These are phyloP conservation scores for Brachionus koreanus DNA, from an alignment of 1,140 invertebrate genomes.

Conservation along the genomic window DNA sequence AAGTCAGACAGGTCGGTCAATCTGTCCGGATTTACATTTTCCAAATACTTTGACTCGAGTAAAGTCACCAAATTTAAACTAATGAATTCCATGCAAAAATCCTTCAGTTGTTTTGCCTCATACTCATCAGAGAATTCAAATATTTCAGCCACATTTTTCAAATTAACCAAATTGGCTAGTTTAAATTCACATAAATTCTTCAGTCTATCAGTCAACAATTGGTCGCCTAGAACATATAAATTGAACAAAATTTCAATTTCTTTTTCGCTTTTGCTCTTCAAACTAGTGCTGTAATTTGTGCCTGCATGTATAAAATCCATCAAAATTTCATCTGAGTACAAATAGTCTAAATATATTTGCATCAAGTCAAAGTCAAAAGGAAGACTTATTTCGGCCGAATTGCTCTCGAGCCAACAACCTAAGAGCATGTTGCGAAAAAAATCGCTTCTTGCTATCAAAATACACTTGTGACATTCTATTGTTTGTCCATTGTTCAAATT, in stretches of 20 bases:
- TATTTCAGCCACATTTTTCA: conserved; percentile 69
- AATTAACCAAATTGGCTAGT: conserved; percentile 63
- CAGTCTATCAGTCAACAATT: conserved; percentile 66
- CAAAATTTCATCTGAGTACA: conserved; percentile 66
- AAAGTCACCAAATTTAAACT: conserved; percentile 66
- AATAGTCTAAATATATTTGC: conserved; percentile 65
- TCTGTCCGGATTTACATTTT: conserved; percentile 52
- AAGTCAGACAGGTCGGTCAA: neutral
- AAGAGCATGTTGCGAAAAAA: conserved; percentile 73
- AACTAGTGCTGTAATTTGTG: neutral
- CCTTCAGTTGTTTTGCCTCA: conserved; percentile 67
- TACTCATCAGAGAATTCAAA: conserved; percentile 65
- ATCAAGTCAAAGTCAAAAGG: conserved; percentile 62
- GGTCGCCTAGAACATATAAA: conserved; percentile 68
- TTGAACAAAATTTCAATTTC: conserved; percentile 66
- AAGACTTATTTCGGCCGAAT: conserved; percentile 49
- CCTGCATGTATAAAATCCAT: conserved; percentile 19
- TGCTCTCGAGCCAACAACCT: conserved; percentile 65
- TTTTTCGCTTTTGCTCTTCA: conserved; percentile 52
- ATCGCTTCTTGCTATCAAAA: conserved; percentile 68
- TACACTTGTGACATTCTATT: conserved; percentile 69
- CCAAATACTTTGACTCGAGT: conserved; percentile 61
- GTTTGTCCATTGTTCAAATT: conserved; percentile 62
- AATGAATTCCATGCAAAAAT: conserved; percentile 69
- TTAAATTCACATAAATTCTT: conserved; percentile 67